Base-by-base conservation (phyloP, 1,140 invertebrate species). In the Drosophila littoralis region DNA sequence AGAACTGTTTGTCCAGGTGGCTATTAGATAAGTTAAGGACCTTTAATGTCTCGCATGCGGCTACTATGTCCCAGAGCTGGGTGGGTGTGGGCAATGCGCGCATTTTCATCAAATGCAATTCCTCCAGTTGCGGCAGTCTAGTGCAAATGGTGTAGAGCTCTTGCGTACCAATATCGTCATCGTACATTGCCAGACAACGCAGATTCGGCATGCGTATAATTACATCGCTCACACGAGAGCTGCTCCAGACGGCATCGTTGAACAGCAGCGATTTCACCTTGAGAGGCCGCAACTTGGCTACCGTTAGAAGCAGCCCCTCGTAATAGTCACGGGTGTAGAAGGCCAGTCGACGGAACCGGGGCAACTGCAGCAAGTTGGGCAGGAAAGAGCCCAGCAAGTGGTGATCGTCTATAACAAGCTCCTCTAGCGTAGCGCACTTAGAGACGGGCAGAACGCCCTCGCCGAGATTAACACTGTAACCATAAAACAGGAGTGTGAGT, bases 261-360 rank as follows among this genome's bases (percentile, higher is more conserved):
- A 90, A 90, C 6, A 81, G 57, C 42, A 89, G 7, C 9, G 78
- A 59, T 4, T 66, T 40, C 7, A 89, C 74, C 1, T 36, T 61
- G 0, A 73, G 57, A 1, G 77, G 74, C 0, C 68, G 40, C 0
- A 36, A 15, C 12, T 45, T 54, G 45, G 15, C 10, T 12, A 55
- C 35, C 1, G 10, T 40, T 12, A 28, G 15, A 9, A 55, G 10
- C 6, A 40, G 3, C 6, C 13, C 28, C n/a, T 76, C 83, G 17
- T 64, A 32, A 58, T 79, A 86, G 54, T 86, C 72, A 0, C 82
- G 75, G 1, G 82, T 86, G 50, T 86, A 86, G 13, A 81, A 81
- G 1, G 50, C 52, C 7, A 86, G 35, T 2, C 73, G 72, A 0
- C 63, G 57, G 13, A 86, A 50, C 3, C 52, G 13, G 1, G 75